phyloP scores from a whole-genome alignment of 2,888 invertebrate species.

The Watsonalla binaria region DNA sequence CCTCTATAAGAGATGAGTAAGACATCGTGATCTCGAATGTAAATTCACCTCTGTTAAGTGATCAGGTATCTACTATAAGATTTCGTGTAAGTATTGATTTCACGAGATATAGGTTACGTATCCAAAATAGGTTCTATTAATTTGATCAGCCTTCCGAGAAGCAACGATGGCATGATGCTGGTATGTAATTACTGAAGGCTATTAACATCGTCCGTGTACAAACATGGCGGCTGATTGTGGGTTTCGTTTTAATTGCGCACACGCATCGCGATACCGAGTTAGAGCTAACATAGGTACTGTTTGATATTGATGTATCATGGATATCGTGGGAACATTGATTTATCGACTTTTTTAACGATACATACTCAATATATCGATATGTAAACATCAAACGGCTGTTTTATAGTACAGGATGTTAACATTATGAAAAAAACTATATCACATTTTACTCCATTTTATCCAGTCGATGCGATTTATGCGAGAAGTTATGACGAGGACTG shows the following conservation, averaged over 20 bases:
- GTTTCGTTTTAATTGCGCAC: conserved; percentile 78
- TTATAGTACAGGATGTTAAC: no score
- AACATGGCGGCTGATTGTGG: conserved; percentile 78
- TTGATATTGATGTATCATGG: conserved; percentile 51
- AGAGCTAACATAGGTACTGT: conserved; percentile 64
- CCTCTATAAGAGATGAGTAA: no score
- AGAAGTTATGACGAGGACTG: no score
- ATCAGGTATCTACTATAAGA: conserved; percentile 9
- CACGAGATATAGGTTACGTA: conserved; percentile 26
- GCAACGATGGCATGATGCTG: conserved; percentile 69
- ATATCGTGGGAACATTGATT: conserved; percentile 67
- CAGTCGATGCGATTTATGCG: no score
- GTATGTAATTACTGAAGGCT: conserved; percentile 76
- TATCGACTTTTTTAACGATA: conserved; percentile 49
- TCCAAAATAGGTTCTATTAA: conserved; percentile 72
- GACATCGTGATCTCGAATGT: background rate
- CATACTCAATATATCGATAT: background rate
- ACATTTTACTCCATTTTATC: no score
- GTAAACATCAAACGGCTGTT: background rate
- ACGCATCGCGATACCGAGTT: conserved; percentile 69
- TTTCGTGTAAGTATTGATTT: conserved; percentile 22
- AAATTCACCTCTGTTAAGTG: conserved; percentile 11
- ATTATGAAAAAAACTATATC: no score
- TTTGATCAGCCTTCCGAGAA: conserved; percentile 76
- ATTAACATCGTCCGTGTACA: conserved; percentile 78